These are phyloP conservation scores for Clostera curtula DNA, from an alignment of 2,888 invertebrate genomes.

Conservation along the genomic window DNA sequence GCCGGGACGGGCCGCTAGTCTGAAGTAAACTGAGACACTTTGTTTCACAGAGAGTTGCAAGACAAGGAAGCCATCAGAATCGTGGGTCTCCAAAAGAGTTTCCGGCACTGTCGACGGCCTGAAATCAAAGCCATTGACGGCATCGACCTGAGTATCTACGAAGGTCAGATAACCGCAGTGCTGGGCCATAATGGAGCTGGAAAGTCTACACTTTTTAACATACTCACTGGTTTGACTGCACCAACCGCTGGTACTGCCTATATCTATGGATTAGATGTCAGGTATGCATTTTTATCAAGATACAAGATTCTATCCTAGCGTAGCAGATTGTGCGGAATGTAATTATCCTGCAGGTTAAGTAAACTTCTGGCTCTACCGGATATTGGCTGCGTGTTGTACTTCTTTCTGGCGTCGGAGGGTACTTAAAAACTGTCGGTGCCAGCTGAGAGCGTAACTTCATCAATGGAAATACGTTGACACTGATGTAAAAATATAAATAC, in stretches of 20 bases:
- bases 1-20: too few relatives aligned
- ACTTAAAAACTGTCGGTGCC: too few relatives aligned
- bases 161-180: constrained; percentile 89
- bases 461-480: too few relatives aligned
- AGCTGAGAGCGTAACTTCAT: too few relatives aligned
- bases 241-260: constrained; percentile 84
- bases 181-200: constrained; percentile 92
- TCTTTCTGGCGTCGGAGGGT: too few relatives aligned
- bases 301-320: too few relatives aligned
- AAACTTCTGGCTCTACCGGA: too few relatives aligned
- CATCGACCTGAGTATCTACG: constrained; percentile 87
- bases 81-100: constrained; percentile 82
- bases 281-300: too few relatives aligned
- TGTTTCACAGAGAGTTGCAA: constrained; percentile 72
- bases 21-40: not conserved
- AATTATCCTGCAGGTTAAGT: too few relatives aligned
- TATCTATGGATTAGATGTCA: constrained; percentile 84
- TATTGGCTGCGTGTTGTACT: too few relatives aligned
- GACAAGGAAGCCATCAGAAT: constrained; percentile 85
- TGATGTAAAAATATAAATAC: too few relatives aligned
- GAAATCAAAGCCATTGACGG: constrained; percentile 85
- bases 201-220: constrained; percentile 90
- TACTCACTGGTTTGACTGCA: constrained; percentile 86
- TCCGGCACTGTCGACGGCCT: constrained; percentile 79
- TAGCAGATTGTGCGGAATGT: too few relatives aligned